Evolutionary conservation across 2,888 invertebrate genomes (phyloP), one percentile per base, ranked within the genome.

Genomic region (Oligia fasciuncula): DNA sequence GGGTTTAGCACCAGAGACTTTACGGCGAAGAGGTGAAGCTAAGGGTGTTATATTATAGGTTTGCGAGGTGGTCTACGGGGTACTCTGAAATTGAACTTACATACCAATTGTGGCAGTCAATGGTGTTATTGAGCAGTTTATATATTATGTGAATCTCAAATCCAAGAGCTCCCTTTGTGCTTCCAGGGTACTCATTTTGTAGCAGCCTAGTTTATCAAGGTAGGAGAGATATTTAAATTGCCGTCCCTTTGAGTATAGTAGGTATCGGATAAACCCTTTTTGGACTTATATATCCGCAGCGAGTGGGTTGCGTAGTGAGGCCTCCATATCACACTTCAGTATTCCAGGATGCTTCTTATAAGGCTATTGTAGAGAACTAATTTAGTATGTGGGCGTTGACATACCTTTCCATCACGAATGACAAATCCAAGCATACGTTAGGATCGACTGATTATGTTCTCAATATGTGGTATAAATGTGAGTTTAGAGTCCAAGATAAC

Each of bases 321-420:
- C 35, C 65, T n/a, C 43, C 43, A 67, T 43, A 67, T 17, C 14
- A 67, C n/a, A 46, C 67, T 67, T n/a, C 67, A 46, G n/a, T n/a
- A n/a, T 67, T 66, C 23, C 40, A 66, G 40, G 65, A 40, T 66
- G 40, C 65, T 40, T 23, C 40, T 65, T 23, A 43, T 4, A 68
- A 68, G n/a, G 46, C 17, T 46, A 46, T 17, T 17, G n/a, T 46
- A 46, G 17, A 68, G 68, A 46, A 68, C 17, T 68, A 68, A 68
- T 68, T 46, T 46, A 68, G n/a, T 68, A 49, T 23, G 66, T 43
- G 66, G 40, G 40, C 35, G 57, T n/a, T n/a, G 23, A n/a, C 11
- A n/a, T 54, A 57, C 9, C 23, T 11, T n/a, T n/a, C 57, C n/a
- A 57, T 57, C n/a, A 57, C 57, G n/a, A 57, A 57, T 57, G 54